Conservation (phyloP, 2,113 vertebrate species). For the Tenrec ecaudatus region DNA sequence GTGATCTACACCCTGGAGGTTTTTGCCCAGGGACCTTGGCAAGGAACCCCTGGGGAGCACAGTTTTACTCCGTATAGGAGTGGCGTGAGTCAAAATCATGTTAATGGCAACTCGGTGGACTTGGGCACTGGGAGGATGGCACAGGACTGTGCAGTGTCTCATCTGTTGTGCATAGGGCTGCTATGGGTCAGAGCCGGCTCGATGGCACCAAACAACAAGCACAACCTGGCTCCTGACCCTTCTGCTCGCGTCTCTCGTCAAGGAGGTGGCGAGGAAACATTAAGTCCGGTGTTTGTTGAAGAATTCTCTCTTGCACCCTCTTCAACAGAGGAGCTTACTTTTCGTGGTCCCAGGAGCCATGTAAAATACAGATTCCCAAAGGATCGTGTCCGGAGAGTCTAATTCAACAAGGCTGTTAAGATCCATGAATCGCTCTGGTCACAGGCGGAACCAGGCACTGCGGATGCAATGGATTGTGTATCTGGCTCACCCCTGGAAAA, state of each 20-base stretch:
- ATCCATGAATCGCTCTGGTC: neutral
- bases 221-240: too few species aligned
- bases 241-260: too few species aligned
- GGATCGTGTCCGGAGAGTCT: neutral
- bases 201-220: too few species aligned
- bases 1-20: too few species aligned
- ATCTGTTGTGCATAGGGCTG: too few species aligned
- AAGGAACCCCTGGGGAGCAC: too few species aligned
- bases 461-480: neutral
- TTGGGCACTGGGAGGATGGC: too few species aligned
- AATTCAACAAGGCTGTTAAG: neutral
- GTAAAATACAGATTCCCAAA: neutral
- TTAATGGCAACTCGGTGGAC: neutral
- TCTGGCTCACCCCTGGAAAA: too few species aligned
- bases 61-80: neutral
- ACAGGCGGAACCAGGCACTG: neutral
- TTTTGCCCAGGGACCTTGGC: too few species aligned
- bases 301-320: neutral
- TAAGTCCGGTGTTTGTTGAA: neutral
- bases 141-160: too few species aligned
- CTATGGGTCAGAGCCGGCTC: too few species aligned
- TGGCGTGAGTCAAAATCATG: neutral
- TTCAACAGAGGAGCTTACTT: neutral
- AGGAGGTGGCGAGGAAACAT: too few species aligned
- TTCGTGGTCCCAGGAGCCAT: neutral